Base-by-base conservation (phyloP, 1,140 invertebrate species). In the Semibalanus balanoides region DNA sequence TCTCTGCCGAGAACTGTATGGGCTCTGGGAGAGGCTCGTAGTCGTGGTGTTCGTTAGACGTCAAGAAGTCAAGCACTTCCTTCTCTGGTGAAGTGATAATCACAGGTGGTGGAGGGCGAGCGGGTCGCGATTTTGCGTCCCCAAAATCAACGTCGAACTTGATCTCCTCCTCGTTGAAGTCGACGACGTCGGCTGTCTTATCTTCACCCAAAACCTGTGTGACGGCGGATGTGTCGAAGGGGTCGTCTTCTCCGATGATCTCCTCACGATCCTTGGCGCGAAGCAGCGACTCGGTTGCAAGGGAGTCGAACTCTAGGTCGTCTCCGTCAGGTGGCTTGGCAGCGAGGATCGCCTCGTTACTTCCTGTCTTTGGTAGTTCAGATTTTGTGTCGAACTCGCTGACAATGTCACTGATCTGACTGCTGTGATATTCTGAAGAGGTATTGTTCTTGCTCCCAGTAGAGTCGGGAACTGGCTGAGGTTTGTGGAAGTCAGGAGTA, bases 91-190 rank as follows among this genome's bases (percentile, higher is more conserved):
- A 73, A 14, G 70, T 40, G 75, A 69, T 31, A 30, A 30, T 77
- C 72, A 64, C 76, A 27, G 76, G 70, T 11, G 79, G 79, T 43
- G 77, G 75, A 51, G 78, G 30, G 28, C 74, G 31, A 29, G 30
- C 40, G 25, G 78, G 73, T 51, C 73, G 28, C 77, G 78, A 27
- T 30, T 31, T 70, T 31, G 76, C 30, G 69, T 92, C 90, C 0
- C 90, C 92, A 84, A 93, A 92, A 73, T 90, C 89, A 19, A 93
- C 94, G 81, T 95, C 93, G 81, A 95, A 95, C 0, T 92, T 93
- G 87, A 94, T 92, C 76, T 87, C 86, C 64, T 80, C 80, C 70
- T 78, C 79, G 40, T 76, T 76, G 30, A 75, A 30, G 30, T 43
- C 70, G 30, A 75, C 70, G 27, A 43, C 40, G 7, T 31, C 29